phyloP scores from a whole-genome alignment of 2,113 vertebrate species.

The Ictalurus punctatus region DNA sequence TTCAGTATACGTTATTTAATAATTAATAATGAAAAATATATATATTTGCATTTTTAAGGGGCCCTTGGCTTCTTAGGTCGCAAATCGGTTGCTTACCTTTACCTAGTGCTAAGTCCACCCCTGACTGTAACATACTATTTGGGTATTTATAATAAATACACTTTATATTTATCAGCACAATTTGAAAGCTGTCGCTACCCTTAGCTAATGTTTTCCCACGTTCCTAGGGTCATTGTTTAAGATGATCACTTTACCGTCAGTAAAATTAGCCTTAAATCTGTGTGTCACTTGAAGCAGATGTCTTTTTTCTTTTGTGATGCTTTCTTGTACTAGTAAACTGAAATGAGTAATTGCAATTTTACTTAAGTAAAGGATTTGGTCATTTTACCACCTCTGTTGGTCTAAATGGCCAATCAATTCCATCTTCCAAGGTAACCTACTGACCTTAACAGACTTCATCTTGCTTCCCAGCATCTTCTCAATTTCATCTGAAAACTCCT shows the following conservation, averaged over 20 bases:
- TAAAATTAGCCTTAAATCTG: neutral
- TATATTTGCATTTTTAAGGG: too few species aligned
- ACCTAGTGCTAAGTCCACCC: too few species aligned
- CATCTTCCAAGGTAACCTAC: neutral
- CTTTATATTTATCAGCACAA: neutral
- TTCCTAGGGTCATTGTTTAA: neutral
- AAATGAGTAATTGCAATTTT: neutral
- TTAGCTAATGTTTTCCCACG: neutral
- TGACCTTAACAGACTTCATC: conserved; percentile 91
- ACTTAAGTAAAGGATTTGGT: neutral
- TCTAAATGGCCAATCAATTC: neutral
- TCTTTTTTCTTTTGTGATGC: neutral
- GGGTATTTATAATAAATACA: neutral
- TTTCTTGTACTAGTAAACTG: neutral
- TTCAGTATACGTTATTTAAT: too few species aligned
- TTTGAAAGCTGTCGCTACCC: neutral
- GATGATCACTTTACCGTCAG: neutral
- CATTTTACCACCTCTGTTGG: neutral
- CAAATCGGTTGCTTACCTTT: too few species aligned
- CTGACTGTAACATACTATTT: neutral
- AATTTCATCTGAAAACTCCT: conserved; percentile 88
- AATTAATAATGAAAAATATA: too few species aligned
- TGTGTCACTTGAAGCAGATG: neutral
- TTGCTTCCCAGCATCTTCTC: conserved; percentile 92
- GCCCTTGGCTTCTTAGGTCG: too few species aligned